Evolutionary conservation across 2,888 invertebrate genomes (phyloP), one percentile per base, ranked within the genome.

Genomic region (Epiblema foenella): DNA sequence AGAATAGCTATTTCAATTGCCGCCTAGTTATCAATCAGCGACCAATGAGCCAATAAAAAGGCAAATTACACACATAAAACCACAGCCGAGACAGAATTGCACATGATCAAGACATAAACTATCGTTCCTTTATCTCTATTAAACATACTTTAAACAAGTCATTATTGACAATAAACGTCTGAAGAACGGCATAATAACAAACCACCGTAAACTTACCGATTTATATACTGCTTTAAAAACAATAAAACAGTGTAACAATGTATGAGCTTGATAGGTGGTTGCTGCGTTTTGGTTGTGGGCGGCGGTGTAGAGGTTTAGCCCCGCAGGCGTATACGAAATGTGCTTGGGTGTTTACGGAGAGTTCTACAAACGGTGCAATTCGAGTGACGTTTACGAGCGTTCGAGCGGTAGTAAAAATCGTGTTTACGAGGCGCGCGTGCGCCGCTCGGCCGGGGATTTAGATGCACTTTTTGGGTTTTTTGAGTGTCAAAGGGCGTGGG

Each of bases 121-220:
- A 90, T 86, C 83, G 85, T 84, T 80, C 88, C 90, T 92, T 91
- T 92, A 92, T 92, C 91, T 90, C 88, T 90, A 92, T 91, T 91
- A 92, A 91, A 84, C 87, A 92, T 92, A 91, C 89, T 90, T 92
- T 92, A 91, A 91, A 92, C 92, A 90, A 90, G 89, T 90, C 93
- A 91, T 93, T 93, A 93, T 92, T 89, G 89, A 88, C 93, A 91
- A 93, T 93, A 93, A 93, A 92, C 84, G 93, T 93, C 92, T 81
- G 86, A 87, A 88, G 90, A 89, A 90, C 89, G 88, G 90, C 89
- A 90, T 92, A 92, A 92, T 93, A 93, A 91, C 89, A 88, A 90
- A 87, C 90, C 91, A 87, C 91, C 84, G 90, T 93, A 93, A 93
- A 92, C 87, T 89, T 86, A 88, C 90, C 81, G 92, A 92, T 93